These are phyloP conservation scores for Campoletis sonorensis DNA, from an alignment of 1,140 invertebrate species.

Conservation along the genomic window DNA sequence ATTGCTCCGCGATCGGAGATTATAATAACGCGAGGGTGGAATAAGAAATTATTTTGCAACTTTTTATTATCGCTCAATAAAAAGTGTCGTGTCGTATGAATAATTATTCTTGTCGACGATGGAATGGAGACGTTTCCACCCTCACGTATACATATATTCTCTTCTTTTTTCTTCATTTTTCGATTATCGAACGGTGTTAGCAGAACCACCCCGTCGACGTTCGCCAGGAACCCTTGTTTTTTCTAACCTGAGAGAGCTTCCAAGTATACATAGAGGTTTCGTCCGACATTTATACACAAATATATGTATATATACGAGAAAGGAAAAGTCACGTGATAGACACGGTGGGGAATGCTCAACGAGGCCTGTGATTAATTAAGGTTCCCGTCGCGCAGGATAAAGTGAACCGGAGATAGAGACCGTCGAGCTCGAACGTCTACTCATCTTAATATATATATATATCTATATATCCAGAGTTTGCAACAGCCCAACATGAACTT, in stretches of 20 bases:
- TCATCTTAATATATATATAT: background rate
- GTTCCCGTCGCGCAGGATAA: constrained; percentile 14
- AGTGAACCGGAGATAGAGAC: constrained; percentile 10
- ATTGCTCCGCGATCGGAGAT: too few relatives aligned
- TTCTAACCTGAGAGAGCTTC: too few relatives aligned
- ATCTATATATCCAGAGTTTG: background rate
- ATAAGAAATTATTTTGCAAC: too few relatives aligned
- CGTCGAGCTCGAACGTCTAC: background rate
- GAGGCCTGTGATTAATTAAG: constrained; percentile 36
- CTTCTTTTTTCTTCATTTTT: background rate
- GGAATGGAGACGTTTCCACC: background rate
- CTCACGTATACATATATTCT: background rate
- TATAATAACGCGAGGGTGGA: too few relatives aligned
- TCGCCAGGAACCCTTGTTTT: too few relatives aligned
- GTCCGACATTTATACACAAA: background rate
- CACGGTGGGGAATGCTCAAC: constrained; percentile 20
- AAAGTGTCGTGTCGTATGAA: background rate
- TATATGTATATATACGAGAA: background rate
- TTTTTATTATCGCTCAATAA: background rate
- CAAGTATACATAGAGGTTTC: background rate
- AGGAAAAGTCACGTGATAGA: constrained; percentile 13
- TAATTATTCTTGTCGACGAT: background rate
- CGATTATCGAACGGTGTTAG: constrained; percentile 1
- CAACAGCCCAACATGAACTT: background rate
- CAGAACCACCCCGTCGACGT: background rate